Evolutionary conservation across 2,888 invertebrate genomes (phyloP).

Genomic region (Acanthopleura granulata): DNA sequence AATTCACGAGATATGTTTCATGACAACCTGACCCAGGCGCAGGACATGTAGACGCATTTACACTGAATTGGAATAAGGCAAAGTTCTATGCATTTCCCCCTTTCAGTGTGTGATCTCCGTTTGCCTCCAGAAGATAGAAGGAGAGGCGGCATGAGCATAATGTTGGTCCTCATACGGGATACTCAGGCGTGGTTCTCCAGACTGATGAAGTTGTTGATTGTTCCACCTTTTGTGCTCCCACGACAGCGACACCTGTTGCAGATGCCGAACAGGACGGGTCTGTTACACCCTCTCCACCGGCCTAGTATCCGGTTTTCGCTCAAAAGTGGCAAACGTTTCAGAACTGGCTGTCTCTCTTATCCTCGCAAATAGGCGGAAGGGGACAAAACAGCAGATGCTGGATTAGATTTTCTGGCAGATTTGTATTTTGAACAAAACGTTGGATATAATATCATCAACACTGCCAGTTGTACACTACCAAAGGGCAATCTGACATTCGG

Average conservation of each 20-base stretch:
- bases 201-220: not conserved
- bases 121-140: too few species aligned
- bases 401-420: not conserved
- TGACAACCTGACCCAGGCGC: not conserved
- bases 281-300: too few species aligned
- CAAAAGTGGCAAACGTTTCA: not conserved
- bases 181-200: not conserved
- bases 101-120: too few species aligned
- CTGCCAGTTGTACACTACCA: not conserved
- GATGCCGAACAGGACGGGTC: too few species aligned
- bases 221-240: not conserved
- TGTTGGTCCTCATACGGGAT: not conserved
- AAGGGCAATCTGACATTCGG: not conserved
- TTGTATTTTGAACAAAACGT: not conserved
- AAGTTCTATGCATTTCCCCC: too few species aligned
- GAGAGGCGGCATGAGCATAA: too few species aligned
- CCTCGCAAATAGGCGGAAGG: not conserved
- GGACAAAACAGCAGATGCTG: not conserved
- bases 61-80: not conserved
- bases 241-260: too few species aligned
- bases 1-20: not conserved
- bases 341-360: not conserved
- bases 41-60: not conserved
- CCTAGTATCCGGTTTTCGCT: not conserved
- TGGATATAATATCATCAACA: not conserved